Conservation (phyloP, 2,797 vertebrate species). For the Dromococcyx pavoninus region DNA sequence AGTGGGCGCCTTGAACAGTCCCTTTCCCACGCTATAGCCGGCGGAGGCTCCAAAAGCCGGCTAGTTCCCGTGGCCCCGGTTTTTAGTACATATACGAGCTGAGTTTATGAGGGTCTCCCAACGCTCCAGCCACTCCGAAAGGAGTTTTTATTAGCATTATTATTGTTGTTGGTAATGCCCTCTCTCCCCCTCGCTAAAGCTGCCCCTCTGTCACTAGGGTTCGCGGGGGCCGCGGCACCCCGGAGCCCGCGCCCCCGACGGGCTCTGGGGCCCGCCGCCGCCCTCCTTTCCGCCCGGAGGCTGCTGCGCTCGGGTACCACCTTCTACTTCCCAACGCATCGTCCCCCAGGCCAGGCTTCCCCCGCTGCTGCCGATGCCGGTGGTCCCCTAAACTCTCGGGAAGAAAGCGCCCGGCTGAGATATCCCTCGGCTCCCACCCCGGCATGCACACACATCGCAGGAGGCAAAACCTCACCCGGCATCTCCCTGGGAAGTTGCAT, state of each 20-base stretch:
- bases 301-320: neutral
- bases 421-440: neutral
- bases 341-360: neutral
- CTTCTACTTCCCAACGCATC: neutral
- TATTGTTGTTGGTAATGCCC: rapidly evolving
- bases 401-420: neutral
- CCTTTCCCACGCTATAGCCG: neutral
- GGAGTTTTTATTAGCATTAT: neutral
- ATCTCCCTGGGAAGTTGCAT: conserved; percentile 19
- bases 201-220: neutral
- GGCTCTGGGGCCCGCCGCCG: neutral
- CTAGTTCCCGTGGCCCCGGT: neutral
- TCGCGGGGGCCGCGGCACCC: neutral
- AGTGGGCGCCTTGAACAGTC: neutral
- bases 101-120: neutral
- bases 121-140: neutral
- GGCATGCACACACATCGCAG: neutral
- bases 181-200: neutral
- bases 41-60: neutral
- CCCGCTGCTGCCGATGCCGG: neutral
- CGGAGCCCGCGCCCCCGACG: neutral
- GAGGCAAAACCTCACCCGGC: neutral
- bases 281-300: neutral
- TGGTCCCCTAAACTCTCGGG: neutral
- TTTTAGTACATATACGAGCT: neutral